phyloP scores from a whole-genome alignment of 1,140 invertebrate species.

The Drosophila jambulina region DNA sequence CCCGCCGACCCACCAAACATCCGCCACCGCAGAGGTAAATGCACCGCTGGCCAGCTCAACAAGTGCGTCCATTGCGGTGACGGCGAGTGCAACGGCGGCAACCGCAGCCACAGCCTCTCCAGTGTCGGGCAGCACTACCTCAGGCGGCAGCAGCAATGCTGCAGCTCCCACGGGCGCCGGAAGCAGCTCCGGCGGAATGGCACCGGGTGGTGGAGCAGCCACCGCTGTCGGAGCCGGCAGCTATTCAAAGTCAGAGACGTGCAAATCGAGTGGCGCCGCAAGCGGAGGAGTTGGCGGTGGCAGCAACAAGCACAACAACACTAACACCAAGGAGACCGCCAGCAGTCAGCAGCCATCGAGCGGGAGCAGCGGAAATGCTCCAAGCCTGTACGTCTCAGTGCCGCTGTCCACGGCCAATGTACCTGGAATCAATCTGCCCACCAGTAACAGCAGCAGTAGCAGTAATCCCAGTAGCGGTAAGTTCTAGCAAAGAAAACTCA shows the following conservation, averaged over 20 bases:
- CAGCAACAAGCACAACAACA: slow-evolving; percentile 53
- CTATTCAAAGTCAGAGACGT: slow-evolving; percentile 54
- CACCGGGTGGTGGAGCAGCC: slow-evolving; percentile 11
- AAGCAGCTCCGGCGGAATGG: slow-evolving; percentile 13
- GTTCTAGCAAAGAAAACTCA: slow-evolving; percentile 3
- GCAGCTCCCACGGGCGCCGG: slow-evolving; percentile 9
- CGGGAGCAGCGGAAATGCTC: slow-evolving; percentile 56
- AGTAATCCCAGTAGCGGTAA: slow-evolving; percentile 46
- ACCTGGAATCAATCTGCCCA: slow-evolving; percentile 84
- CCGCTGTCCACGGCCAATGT: slow-evolving; percentile 84
- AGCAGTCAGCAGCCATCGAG: slow-evolving; percentile 28
- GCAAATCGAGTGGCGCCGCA: slow-evolving; percentile 38
- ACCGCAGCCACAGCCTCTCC: slow-evolving; percentile 31
- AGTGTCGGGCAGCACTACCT: slow-evolving; percentile 37
- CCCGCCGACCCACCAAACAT: slow-evolving; percentile 80
- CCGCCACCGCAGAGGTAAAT: slow-evolving; percentile 74
- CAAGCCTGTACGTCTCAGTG: slow-evolving; percentile 83
- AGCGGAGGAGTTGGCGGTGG: slow-evolving; percentile 21
- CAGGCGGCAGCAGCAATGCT: slow-evolving; percentile 34
- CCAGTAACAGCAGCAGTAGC: slow-evolving; percentile 44
- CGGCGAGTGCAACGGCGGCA: slow-evolving; percentile 52
- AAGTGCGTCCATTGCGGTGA: slow-evolving; percentile 58
- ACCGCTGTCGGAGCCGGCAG: slow-evolving; percentile 18
- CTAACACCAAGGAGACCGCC: slow-evolving; percentile 35
- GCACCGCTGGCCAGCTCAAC: slow-evolving; percentile 51